Percentiles rank a stretch among this genome's conserved stretches.
Conservation (phyloP, 2,797 vertebrate genomes). For the Chiroxiphia lanceolata region DNA sequence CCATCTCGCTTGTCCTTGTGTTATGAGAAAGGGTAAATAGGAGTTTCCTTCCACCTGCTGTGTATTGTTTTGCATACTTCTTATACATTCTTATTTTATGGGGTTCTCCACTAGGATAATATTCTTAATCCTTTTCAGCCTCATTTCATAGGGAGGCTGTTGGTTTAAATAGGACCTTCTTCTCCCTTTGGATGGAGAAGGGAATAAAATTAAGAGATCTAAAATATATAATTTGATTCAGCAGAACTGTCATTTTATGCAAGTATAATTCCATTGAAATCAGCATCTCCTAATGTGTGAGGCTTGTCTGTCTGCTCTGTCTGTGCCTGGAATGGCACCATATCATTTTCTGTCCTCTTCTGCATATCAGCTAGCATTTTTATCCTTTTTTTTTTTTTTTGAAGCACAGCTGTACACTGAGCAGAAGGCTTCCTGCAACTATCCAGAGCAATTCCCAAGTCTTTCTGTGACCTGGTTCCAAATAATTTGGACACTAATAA, state of each 20-base stretch:
- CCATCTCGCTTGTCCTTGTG: constrained; percentile 3
- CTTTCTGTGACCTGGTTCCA: constrained; percentile 14
- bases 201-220: background rate
- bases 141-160: background rate
- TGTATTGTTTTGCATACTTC: background rate
- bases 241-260: background rate
- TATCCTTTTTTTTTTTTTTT: background rate
- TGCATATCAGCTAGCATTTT: background rate
- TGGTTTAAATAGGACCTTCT: background rate
- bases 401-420: background rate
- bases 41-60: background rate
- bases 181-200: background rate
- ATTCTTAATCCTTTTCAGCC: background rate
- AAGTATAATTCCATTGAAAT: background rate
- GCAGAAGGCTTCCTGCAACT: background rate
- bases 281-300: background rate
- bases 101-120: background rate
- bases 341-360: constrained; percentile 3
- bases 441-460: background rate
- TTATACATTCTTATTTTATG: background rate
- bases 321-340: background rate
- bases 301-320: background rate
- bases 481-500: background rate
- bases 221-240: background rate
- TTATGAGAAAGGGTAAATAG: background rate